Base-by-base conservation (phyloP, 1,140 invertebrate species). In the Drosophila sp. region DNA sequence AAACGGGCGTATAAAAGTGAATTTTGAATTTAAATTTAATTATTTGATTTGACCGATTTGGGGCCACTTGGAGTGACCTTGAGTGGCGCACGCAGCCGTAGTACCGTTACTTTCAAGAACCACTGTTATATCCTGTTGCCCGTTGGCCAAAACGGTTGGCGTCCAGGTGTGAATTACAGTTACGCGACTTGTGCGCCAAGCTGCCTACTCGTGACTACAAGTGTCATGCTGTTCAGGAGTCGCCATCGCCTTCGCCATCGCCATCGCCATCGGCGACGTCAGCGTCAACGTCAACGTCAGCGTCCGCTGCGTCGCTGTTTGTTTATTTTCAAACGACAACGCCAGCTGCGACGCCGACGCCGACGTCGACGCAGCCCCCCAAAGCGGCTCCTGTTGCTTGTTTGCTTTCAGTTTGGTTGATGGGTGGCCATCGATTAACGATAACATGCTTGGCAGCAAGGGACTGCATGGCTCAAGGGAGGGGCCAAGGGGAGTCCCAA, bases 361-460 rank as follows among this genome's bases (percentile, higher is more conserved):
- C 41, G 64, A 43, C 57, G 58, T 5, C 48, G 45, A 38, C 57
- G 51, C 53, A 16, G 57, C 36, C 74, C 67, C 70, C 70, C 67
- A 70, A 58, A 72, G 67, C 78, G 48, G 43, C 87, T 87, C 83
- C 83, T 87, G 76, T 89, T 87, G 83, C 82, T 87, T 87, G 86
- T 82, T 87, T 87, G 82, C 71, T 75, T 86, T 72, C 29, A 86
- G 82, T 65, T 57, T 65, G 67, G 65, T 89, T 75, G 79, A 89
- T 89, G 79, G 83, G 69, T 63, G 66, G 62, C 83, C 83, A 89
- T 89, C 83, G 83, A 89, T 89, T 89, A 89, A 87, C 80, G 83
- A 89, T 89, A 89, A 76, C 78, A 75, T 50, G 63, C 41, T 48
- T 18, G 25, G 29, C 14, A 16, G 13, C 16, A n/a, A 27, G 2